Evolutionary conservation across 2,888 invertebrate species (phyloP).

Genomic region (Cyaniris semiargus): DNA sequence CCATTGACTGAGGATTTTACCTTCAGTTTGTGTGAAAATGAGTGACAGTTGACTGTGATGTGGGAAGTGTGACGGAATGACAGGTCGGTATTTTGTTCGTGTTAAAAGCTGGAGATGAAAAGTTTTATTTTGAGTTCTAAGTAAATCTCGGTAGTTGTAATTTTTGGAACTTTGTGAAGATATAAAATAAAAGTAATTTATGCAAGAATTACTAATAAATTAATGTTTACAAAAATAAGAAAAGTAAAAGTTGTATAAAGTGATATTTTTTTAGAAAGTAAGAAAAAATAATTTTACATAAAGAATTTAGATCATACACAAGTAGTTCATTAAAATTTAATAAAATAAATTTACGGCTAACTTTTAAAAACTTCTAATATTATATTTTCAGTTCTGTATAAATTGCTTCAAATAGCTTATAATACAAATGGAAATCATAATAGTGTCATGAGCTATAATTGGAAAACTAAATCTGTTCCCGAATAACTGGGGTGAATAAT

Average conservation of each 20-base stretch:
- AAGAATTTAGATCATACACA: too few relatives aligned
- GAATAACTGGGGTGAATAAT: background rate
- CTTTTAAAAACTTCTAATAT: background rate
- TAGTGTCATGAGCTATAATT: background rate
- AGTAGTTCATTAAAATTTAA: too few relatives aligned
- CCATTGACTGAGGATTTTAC: background rate
- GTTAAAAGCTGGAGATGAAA: background rate
- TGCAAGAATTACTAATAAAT: too few relatives aligned
- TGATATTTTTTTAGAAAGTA: too few relatives aligned
- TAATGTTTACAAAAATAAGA: too few relatives aligned
- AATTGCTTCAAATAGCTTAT: background rate
- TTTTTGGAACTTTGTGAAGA: too few relatives aligned
- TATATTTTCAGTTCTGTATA: background rate
- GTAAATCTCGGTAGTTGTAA: too few relatives aligned
- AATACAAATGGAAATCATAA: background rate
- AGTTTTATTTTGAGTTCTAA: background rate
- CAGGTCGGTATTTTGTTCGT: background rate
- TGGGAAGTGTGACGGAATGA: conserved; percentile 11
- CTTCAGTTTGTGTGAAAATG: conserved; percentile 1
- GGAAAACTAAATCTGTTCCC: background rate
- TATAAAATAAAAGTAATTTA: too few relatives aligned
- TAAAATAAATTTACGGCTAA: too few relatives aligned
- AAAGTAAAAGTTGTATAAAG: too few relatives aligned
- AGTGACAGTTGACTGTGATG: conserved; percentile 14
- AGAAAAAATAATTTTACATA: too few relatives aligned